These are phyloP conservation scores for Trypoxylon attenuatum DNA, from an alignment of 2,888 invertebrate genomes.

Conservation along the genomic window DNA sequence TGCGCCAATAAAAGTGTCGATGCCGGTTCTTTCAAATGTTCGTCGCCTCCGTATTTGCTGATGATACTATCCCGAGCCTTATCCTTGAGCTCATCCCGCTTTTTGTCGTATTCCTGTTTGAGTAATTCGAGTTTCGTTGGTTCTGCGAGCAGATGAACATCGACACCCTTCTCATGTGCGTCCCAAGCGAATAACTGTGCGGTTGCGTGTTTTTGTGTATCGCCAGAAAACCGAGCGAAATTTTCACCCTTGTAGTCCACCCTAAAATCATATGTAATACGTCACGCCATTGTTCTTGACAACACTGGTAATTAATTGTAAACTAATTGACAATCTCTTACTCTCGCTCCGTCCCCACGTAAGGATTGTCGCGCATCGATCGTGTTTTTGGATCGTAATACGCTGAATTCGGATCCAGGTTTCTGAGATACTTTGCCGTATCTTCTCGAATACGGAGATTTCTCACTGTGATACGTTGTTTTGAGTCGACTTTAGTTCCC, in stretches of 20 bases:
- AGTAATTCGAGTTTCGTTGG: conserved; percentile 97
- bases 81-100: conserved; percentile 92
- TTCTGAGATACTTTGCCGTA: conserved; percentile 98
- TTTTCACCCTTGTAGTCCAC: conserved; percentile 96
- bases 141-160: conserved; percentile 96
- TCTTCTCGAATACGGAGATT: conserved; percentile 99
- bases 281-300: background rate
- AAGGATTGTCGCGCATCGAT: conserved; percentile 98
- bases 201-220: conserved; percentile 91
- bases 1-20: conserved; percentile 93
- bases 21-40: conserved; percentile 92
- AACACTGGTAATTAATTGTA: conserved; percentile 3
- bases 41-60: conserved; percentile 95
- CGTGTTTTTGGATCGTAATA: conserved; percentile 99
- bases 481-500: conserved; percentile 99
- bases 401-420: conserved; percentile 97
- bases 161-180: conserved; percentile 93
- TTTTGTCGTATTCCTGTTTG: conserved; percentile 91
- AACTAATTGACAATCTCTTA: conserved; percentile 62
- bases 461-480: conserved; percentile 98
- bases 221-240: conserved; percentile 95
- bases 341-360: conserved; percentile 81
- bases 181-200: conserved; percentile 99
- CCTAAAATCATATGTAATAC: conserved; percentile 65
- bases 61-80: conserved; percentile 89